Conservation (phyloP, 2,797 vertebrate genomes). For the Neoniphon sammara region DNA sequence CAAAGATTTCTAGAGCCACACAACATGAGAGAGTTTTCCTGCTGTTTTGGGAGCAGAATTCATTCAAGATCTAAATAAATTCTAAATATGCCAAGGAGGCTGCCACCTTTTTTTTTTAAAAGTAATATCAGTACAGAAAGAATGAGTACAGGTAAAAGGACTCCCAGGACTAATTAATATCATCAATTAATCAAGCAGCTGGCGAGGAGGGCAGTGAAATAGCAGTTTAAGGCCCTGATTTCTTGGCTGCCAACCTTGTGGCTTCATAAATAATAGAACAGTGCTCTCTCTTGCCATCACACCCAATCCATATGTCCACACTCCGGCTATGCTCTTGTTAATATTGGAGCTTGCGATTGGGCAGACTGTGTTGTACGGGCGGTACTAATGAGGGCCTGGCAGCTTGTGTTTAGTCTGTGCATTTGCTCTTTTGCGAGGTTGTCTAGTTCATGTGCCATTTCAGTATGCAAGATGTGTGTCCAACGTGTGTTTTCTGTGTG, state of each 20-base stretch:
- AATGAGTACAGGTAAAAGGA: background rate
- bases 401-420: slow-evolving; percentile 58
- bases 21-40: no score
- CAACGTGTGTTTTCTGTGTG: slow-evolving; percentile 24
- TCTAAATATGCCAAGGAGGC: no score
- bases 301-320: slow-evolving; percentile 70
- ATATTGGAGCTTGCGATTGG: slow-evolving; percentile 62
- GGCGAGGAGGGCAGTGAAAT: background rate
- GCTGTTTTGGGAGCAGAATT: no score
- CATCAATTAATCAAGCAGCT: slow-evolving; percentile 2
- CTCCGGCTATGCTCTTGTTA: slow-evolving; percentile 50
- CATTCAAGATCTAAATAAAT: no score
- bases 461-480: slow-evolving; percentile 10
- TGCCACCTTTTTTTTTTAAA: background rate
- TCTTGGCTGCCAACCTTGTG: slow-evolving; percentile 14
- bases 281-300: slow-evolving; percentile 49
- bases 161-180: slow-evolving; percentile 2
- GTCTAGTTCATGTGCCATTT: slow-evolving; percentile 37
- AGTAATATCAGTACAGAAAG: background rate
- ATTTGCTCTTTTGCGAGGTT: slow-evolving; percentile 32
- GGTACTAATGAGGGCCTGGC: slow-evolving; percentile 66
- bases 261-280: slow-evolving; percentile 48
- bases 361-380: slow-evolving; percentile 47
- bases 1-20: no score
- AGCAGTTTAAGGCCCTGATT: background rate